Percentiles rank a stretch among this genome's conserved stretches.
Evolutionary conservation across 2,113 vertebrate genomes (phyloP).

Genomic region (Gracilinanus agilis): DNA sequence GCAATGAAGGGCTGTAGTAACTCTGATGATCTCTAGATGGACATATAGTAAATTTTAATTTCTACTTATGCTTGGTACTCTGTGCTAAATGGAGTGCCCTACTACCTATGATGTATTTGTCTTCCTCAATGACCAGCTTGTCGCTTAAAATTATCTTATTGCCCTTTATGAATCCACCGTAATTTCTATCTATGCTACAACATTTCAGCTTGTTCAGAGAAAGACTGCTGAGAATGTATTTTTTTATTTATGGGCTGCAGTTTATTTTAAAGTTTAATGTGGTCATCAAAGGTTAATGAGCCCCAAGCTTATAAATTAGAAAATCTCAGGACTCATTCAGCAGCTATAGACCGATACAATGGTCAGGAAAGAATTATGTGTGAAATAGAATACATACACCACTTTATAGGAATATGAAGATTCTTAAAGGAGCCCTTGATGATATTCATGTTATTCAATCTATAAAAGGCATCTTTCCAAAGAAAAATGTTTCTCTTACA

Average conservation of each 20-base stretch:
- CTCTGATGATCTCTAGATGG: constrained; percentile 26
- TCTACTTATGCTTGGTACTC: constrained; percentile 53
- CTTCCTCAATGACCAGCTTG: constrained; percentile 59
- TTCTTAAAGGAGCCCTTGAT: constrained; percentile 56
- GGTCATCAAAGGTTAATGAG: constrained; percentile 76
- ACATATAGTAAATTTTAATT: constrained; percentile 62
- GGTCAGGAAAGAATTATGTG: constrained; percentile 19
- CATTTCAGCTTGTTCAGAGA: constrained; percentile 64
- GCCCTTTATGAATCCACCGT: constrained; percentile 62
- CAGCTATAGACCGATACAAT: constrained; percentile 50
- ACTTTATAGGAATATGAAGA: constrained; percentile 49
- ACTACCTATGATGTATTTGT: constrained; percentile 59
- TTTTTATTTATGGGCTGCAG: constrained; percentile 62
- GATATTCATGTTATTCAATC: not conserved
- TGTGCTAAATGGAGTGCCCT: constrained; percentile 55
- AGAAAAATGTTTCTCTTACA: constrained; percentile 44
- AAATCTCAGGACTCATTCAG: constrained; percentile 60
- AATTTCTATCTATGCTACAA: constrained; percentile 63
- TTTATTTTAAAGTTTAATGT: constrained; percentile 79
- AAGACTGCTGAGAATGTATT: constrained; percentile 67
- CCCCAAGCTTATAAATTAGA: constrained; percentile 68
- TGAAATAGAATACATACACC: constrained; percentile 19
- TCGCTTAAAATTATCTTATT: constrained; percentile 68
- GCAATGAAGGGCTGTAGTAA: constrained; percentile 9
- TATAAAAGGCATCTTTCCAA: constrained; percentile 12